Base-by-base conservation (phyloP, 2,797 vertebrate species). In the Luscinia luscinia region DNA sequence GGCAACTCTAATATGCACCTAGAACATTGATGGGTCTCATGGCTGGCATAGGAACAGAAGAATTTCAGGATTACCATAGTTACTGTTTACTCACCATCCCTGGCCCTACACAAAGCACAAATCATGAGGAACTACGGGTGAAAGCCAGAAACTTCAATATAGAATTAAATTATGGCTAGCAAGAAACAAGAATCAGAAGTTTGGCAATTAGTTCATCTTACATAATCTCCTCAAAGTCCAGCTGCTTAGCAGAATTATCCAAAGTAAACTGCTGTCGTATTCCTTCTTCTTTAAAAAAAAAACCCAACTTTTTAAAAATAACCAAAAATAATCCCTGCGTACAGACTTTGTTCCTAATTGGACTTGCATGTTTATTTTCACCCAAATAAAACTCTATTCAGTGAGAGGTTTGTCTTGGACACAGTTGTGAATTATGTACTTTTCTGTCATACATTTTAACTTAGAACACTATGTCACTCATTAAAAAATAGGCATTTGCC, bases 131-230 rank as follows among this genome's bases (percentile, higher is more conserved):
- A 54, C 19, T 82, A 55, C 0, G 12, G n/a, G 41, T 58, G 28
- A 88, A 91, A 79, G 82, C 67, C 84, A 93, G 67, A 64, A 84
- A 92, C 9, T 87, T 90, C 82, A 87, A 91, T 90, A 80, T 38
- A 68, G 36, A 81, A 91, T 90, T 84, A 94, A 90, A 61, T 80
- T 88, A 90, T 58, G 63, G 49, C 62, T 93, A 87, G 63, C 30
- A 86, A 94, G 87, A 38, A 94, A 76, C 38, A 67, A 57, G 30
- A 79, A 88, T 80, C 85, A 91, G 52, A 91, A 91, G 52, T 94
- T 64, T 94, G 96, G 85, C 91, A 74, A 91, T 91, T 96, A 89
- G 63, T 74, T 90, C 77, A 82, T 20, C 14, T 96, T 94, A 64
- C 49, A 79, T 80, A 94, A 94, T 86, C 85, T 82, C 57, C 80